phyloP scores from a whole-genome alignment of 2,888 invertebrate species.

The Drosophila antonietae region DNA sequence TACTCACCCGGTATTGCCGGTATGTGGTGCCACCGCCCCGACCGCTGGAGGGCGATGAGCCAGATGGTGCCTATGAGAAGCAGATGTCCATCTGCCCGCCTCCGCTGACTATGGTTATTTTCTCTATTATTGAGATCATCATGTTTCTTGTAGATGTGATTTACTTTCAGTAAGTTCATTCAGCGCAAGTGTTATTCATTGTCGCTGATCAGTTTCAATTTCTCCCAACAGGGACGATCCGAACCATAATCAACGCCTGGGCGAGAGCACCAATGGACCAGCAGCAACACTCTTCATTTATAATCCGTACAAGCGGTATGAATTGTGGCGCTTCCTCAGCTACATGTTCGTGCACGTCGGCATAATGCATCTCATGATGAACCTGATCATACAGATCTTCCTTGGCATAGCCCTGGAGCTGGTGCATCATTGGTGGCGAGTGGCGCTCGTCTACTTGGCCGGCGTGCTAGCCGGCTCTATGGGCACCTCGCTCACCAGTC shows the following conservation, averaged over 20 bases:
- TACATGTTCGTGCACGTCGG: slow-evolving; percentile 99
- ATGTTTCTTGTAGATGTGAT: slow-evolving; percentile 86
- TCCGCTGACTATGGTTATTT: slow-evolving; percentile 94
- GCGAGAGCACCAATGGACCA: slow-evolving; percentile 88
- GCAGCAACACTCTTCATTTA: slow-evolving; percentile 93
- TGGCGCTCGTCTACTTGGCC: slow-evolving; percentile 92
- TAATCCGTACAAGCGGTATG: slow-evolving; percentile 92
- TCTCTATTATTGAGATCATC: slow-evolving; percentile 94
- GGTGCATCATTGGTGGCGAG: slow-evolving; percentile 98
- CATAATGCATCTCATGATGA: slow-evolving; percentile 94
- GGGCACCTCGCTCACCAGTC: slow-evolving; percentile 92
- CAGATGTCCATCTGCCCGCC: slow-evolving; percentile 98
- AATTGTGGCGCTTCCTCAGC: slow-evolving; percentile 96
- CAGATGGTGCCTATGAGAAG: slow-evolving; percentile 93
- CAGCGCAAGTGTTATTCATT: neutral
- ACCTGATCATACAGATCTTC: slow-evolving; percentile 95
- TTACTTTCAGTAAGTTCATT: slow-evolving; percentile 81
- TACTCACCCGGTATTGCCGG: slow-evolving; percentile 82
- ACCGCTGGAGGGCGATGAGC: slow-evolving; percentile 82
- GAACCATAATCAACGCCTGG: slow-evolving; percentile 80
- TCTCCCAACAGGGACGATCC: slow-evolving; percentile 81
- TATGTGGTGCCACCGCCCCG: slow-evolving; percentile 82
- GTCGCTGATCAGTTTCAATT: neutral
- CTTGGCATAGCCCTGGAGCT: slow-evolving; percentile 97
- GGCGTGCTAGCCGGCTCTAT: slow-evolving; percentile 94